Evolutionary conservation across 2,113 vertebrate species (phyloP).

Genomic region (Sterrhoptilus dennistouni): DNA sequence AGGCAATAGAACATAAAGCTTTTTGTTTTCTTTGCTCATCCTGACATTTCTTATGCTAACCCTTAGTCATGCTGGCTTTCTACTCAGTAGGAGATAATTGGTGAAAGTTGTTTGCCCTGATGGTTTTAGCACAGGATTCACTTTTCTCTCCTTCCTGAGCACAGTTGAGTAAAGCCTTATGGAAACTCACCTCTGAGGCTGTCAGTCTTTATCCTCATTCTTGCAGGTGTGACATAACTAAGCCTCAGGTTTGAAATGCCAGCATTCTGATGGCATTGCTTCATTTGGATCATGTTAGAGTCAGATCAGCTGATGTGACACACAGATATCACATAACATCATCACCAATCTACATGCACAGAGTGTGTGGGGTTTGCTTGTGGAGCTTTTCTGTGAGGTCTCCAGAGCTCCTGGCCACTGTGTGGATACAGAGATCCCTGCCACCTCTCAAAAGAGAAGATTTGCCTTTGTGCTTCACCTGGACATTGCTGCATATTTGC

Average conservation of each 20-base stretch:
- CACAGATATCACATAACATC: too few relatives aligned
- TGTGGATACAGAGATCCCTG: background rate
- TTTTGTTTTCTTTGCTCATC: background rate
- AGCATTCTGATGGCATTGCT: background rate
- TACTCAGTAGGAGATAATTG: background rate
- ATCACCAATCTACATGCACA: rapidly evolving
- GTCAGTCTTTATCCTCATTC: background rate
- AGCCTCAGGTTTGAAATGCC: background rate
- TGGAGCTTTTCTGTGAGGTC: background rate
- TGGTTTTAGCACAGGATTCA: background rate
- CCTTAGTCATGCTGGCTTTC: background rate
- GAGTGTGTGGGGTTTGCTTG: background rate
- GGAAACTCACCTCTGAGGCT: background rate
- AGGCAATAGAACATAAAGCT: background rate
- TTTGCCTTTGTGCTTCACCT: background rate
- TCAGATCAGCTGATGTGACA: background rate
- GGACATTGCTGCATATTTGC: background rate
- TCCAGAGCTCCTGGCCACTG: background rate
- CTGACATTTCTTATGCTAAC: background rate
- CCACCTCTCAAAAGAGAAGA: background rate
- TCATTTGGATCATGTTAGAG: background rate
- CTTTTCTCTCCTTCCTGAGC: background rate
- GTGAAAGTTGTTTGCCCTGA: background rate
- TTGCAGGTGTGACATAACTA: background rate
- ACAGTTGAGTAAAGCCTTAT: background rate